Conservation (phyloP, 2,888 invertebrate genomes). For the Mesorhabditis spiculigera region DNA sequence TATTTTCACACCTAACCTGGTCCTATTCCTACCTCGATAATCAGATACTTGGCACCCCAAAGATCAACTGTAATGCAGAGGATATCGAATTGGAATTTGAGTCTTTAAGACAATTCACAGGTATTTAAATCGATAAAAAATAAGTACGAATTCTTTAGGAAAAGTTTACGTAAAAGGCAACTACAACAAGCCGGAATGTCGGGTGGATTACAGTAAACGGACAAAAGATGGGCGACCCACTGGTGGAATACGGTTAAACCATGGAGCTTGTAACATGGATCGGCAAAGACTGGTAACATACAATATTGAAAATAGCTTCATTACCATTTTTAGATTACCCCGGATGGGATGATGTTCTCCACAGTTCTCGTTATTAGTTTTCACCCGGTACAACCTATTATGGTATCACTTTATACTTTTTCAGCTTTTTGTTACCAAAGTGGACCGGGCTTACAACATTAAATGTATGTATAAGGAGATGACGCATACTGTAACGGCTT, state of each 20-base stretch:
- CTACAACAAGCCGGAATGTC: constrained; percentile 54
- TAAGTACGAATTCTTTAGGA: constrained; percentile 26
- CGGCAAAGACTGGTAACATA: constrained; percentile 49
- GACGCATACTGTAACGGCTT: constrained; percentile 41
- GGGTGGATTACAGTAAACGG: constrained; percentile 33
- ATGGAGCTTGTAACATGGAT: constrained; percentile 58
- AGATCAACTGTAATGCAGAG: constrained; percentile 1
- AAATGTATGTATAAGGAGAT: constrained; percentile 58
- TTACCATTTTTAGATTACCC: constrained; percentile 35
- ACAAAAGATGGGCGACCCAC: constrained; percentile 42
- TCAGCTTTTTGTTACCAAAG: constrained; percentile 54
- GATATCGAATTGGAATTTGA: constrained; percentile 5
- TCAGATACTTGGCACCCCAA: too few species aligned
- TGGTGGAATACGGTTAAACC: constrained; percentile 54
- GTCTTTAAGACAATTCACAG: constrained; percentile 4
- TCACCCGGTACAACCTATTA: constrained; percentile 42
- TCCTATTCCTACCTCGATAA: too few species aligned
- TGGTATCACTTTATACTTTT: constrained; percentile 16
- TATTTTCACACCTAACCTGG: too few species aligned
- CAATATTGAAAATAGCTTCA: not conserved
- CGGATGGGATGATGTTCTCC: constrained; percentile 58
- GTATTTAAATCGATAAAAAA: not conserved
- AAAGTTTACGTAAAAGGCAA: constrained; percentile 59
- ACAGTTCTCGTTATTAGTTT: constrained; percentile 57
- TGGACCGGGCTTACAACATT: constrained; percentile 57